These are phyloP conservation scores for Notocelia uddmanniana DNA, from an alignment of 2,888 invertebrate genomes.

Conservation along the genomic window DNA sequence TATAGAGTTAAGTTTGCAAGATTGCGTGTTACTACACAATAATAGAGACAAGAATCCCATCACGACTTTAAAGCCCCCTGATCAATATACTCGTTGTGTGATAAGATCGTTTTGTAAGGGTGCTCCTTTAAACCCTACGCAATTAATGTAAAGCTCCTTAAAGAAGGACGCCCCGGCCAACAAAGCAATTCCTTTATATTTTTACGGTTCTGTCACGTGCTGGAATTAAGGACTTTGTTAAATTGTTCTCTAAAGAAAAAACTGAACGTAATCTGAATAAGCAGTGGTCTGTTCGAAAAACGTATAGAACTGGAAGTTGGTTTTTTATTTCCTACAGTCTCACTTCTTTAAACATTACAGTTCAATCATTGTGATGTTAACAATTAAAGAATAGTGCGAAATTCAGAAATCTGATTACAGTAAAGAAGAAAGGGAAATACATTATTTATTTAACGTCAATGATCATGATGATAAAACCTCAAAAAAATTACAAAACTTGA, in stretches of 20 bases:
- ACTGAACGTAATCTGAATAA: neutral
- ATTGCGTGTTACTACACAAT: neutral
- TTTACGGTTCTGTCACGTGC: constrained; percentile 8
- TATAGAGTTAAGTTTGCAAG: too few relatives aligned
- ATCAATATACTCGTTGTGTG: neutral
- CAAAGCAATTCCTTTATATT: neutral
- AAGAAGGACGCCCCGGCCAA: constrained; percentile 8
- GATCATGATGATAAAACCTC: too few relatives aligned
- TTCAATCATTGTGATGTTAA: too few relatives aligned
- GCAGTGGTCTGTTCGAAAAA: neutral
- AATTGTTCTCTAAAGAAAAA: neutral
- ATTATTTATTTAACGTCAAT: too few relatives aligned
- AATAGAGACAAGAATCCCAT: neutral
- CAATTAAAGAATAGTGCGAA: too few relatives aligned
- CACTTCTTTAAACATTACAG: neutral
- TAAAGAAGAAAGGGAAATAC: too few relatives aligned
- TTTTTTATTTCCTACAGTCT: neutral
- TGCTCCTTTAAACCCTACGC: neutral
- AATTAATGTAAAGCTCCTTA: constrained; percentile 25
- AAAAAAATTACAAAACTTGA: too few relatives aligned
- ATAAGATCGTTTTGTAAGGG: constrained; percentile 4
- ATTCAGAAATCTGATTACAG: too few relatives aligned
- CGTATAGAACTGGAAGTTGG: neutral
- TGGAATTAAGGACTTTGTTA: neutral
- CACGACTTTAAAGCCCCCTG: neutral